These are phyloP conservation scores for Periparus ater DNA, from an alignment of 2,797 vertebrate genomes.

Conservation along the genomic window DNA sequence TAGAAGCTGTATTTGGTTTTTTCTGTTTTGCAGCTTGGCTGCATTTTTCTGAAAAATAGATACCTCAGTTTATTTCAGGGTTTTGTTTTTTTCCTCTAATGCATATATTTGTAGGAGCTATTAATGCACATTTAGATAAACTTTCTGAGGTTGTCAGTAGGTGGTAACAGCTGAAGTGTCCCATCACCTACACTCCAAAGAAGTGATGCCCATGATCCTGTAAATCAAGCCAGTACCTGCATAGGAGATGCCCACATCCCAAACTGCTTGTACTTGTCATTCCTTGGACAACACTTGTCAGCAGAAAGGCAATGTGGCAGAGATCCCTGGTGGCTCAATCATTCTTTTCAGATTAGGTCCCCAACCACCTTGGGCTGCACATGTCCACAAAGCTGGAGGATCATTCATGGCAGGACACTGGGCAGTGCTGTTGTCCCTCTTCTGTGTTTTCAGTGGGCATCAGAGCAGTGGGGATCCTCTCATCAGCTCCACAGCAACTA, in stretches of 20 bases:
- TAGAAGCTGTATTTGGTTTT: background rate
- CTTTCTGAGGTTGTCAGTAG: background rate
- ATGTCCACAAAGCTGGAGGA: background rate
- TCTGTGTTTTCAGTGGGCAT: background rate
- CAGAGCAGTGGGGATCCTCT: background rate
- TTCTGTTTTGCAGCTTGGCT: background rate
- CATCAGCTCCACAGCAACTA: background rate
- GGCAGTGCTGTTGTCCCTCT: background rate
- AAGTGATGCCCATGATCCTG: rapidly evolving
- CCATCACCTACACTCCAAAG: background rate
- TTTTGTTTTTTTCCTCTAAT: background rate
- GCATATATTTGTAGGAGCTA: rapidly evolving
- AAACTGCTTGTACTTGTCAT: background rate
- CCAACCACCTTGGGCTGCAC: background rate
- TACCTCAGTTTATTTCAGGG: background rate
- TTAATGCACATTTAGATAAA: background rate
- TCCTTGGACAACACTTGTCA: background rate
- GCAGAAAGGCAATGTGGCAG: background rate
- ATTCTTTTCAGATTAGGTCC: background rate
- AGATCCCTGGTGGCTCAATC: background rate
- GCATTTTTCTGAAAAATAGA: background rate
- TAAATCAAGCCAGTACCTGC: background rate
- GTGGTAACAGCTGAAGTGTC: background rate
- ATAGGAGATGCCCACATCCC: rapidly evolving
- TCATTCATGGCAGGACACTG: background rate